phyloP scores from a whole-genome alignment of 2,888 invertebrate species.

The Pandemis heparana region DNA sequence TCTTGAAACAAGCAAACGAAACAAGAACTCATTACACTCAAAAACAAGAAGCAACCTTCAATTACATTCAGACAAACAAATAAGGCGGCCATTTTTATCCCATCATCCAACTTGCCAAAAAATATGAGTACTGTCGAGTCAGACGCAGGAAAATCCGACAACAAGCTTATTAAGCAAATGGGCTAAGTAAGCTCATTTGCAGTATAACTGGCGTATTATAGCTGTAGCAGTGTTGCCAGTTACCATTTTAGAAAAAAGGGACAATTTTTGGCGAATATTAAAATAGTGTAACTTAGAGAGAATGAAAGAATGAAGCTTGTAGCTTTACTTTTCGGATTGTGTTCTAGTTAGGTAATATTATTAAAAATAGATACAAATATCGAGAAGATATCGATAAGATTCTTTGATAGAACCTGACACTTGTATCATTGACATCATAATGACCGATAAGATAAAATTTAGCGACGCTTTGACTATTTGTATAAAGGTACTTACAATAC shows the following conservation, averaged over 20 bases:
- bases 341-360: too few species aligned
- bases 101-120: conserved; percentile 4
- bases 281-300: too few species aligned
- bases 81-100: conserved; percentile 1
- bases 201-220: conserved; percentile 1
- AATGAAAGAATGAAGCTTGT: too few species aligned
- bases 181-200: conserved; percentile 9
- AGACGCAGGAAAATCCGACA: background rate
- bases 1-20: background rate
- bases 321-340: too few species aligned
- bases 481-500: too few species aligned
- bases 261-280: too few species aligned
- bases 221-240: background rate
- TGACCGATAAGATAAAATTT: too few species aligned
- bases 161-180: conserved; percentile 19
- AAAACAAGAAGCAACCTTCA: conserved; percentile 5
- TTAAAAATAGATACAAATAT: too few species aligned
- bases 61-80: background rate
- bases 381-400: too few species aligned
- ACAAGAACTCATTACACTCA: background rate
- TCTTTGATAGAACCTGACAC: too few species aligned
- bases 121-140: background rate
- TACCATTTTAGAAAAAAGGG: background rate
- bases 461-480: too few species aligned
- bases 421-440: too few species aligned